Evolutionary conservation across 2,797 vertebrate genomes (phyloP), one percentile per base, ranked within the genome.

Genomic region (Yasuhikotakia modesta): DNA sequence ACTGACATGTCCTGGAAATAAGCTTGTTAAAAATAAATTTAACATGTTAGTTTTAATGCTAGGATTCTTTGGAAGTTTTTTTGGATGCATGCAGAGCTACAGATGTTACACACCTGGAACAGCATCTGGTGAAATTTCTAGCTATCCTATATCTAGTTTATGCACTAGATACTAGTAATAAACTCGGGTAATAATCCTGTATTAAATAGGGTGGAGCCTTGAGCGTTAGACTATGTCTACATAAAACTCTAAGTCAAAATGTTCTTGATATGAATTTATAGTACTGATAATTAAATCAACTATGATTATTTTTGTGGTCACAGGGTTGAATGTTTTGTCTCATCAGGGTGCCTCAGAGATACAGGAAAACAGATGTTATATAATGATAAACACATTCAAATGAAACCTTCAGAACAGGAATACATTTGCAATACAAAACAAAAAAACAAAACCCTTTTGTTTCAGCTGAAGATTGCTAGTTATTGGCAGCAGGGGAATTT

Each of bases 341-440:
- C 27, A 0, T 30, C 46, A 74, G 35, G 1, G 35, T 39, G 7
- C 53, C 46, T 12, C 61, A 1, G 50, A 57, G 57, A 32, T 64
- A 45, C 45, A 6, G 19, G 0, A 13, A 67, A 67, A 48, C 32
- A 21, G 63, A 43, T 70, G 57, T 50, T 50, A 45, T 6, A 66
- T 27, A 39, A 39, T 39, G n/a, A n/a, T 39, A 68, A 35, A 13
- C 32, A 27, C 53, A 10, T 61, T 60, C 53, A 52, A 8, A 60
- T 79, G 19, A 73, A 69, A 27, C 32, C 22, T 43, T 39, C 48
- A 61, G 81, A 73, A 67, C 24, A 30, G 6, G 16, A 63, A n/a
- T 61, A 2, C 16, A 63, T 60, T 16, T 61, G 12, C 2, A 16
- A 32, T 30, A 30, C 17, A 63, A n/a, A n/a, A n/a, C n/a, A n/a